phyloP scores from a whole-genome alignment of 1,140 invertebrate species.

The Bombus cullumanus region DNA sequence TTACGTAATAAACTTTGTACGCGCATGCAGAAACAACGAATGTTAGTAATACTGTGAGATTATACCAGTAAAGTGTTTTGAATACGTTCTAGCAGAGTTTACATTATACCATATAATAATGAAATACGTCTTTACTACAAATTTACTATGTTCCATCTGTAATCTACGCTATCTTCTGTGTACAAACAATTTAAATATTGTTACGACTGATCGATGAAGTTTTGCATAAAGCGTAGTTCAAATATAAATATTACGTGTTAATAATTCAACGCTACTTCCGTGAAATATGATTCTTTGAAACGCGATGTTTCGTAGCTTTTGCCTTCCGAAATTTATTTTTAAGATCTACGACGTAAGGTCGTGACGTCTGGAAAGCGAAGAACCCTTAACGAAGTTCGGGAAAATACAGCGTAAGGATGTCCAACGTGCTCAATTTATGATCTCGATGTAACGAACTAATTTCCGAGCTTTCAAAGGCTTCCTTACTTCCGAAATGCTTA shows the following conservation, averaged over 20 bases:
- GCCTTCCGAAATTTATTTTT: neutral
- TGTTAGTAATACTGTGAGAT: neutral
- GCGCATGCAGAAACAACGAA: neutral
- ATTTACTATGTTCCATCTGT: too few relatives aligned
- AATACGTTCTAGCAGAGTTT: neutral
- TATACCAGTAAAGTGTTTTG: neutral
- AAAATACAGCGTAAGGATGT: neutral
- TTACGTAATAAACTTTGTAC: neutral
- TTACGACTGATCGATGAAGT: neutral
- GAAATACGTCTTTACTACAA: neutral
- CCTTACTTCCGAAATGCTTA: neutral
- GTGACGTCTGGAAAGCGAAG: neutral
- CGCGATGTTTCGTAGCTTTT: neutral
- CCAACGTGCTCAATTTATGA: neutral
- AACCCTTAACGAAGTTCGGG: neutral
- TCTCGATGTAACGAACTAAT: neutral
- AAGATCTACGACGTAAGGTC: neutral
- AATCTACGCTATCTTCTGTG: neutral
- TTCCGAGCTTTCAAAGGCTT: neutral
- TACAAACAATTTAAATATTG: neutral
- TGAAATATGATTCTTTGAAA: neutral
- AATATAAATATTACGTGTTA: neutral
- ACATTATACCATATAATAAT: neutral
- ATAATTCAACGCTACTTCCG: neutral
- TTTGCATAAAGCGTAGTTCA: neutral